phyloP scores from a whole-genome alignment of 2,797 vertebrate species.

The Hippocampus kuda region DNA sequence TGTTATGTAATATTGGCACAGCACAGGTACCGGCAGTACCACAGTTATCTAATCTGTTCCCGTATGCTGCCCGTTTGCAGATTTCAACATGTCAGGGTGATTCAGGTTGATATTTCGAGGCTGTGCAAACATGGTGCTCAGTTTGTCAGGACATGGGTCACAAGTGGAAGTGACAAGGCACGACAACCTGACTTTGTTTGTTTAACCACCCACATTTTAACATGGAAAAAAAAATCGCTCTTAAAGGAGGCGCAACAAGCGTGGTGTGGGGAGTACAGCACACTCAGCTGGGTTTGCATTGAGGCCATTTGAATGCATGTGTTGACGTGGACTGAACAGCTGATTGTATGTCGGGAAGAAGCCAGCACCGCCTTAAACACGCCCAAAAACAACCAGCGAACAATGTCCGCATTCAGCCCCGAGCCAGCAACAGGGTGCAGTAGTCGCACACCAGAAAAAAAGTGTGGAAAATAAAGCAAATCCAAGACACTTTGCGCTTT shows the following conservation, averaged over 20 bases:
- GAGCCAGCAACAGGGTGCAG: background rate
- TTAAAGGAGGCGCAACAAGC: background rate
- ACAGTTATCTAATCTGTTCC: constrained; percentile 38
- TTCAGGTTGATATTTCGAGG: constrained; percentile 8
- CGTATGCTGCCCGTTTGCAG: constrained; percentile 5
- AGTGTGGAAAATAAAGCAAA: background rate
- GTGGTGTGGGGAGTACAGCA: background rate
- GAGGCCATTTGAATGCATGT: constrained; percentile 1
- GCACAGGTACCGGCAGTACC: constrained; percentile 23
- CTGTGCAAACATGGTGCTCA: constrained; percentile 18
- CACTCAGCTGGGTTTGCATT: background rate
- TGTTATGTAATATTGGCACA: constrained; percentile 28
- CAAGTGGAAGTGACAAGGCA: background rate
- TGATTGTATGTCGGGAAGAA: background rate
- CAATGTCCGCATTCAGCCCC: background rate
- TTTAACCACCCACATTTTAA: too few species aligned
- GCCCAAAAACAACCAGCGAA: background rate
- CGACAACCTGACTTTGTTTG: background rate
- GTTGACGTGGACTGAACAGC: constrained; percentile 6
- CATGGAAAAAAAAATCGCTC: too few species aligned
- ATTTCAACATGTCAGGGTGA: constrained; percentile 9
- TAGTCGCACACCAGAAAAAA: background rate
- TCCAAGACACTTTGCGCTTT: background rate
- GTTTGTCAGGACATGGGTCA: background rate
- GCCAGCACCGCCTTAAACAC: background rate